phyloP scores from a whole-genome alignment of 2,888 invertebrate genomes.

The Xestobium rufovillosum region DNA sequence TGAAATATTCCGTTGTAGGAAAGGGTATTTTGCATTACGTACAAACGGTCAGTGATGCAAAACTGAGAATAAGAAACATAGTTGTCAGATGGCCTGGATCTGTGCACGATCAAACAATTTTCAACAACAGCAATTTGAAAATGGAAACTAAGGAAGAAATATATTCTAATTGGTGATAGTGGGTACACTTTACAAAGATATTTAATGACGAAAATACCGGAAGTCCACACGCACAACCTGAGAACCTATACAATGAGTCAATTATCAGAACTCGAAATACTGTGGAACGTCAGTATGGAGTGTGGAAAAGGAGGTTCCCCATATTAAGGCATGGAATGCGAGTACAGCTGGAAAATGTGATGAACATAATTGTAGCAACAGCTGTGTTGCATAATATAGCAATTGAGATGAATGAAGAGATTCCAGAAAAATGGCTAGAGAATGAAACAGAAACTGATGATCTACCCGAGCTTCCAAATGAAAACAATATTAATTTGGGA shows the following conservation, averaged over 20 bases:
- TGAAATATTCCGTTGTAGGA: slow-evolving; percentile 25
- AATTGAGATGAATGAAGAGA: slow-evolving; percentile 7
- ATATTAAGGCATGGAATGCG: slow-evolving; percentile 8
- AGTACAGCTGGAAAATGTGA: not conserved
- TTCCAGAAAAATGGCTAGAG: not conserved
- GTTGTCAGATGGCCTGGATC: slow-evolving; percentile 25
- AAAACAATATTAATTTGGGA: not conserved
- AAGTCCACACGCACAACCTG: slow-evolving; percentile 19
- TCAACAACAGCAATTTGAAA: slow-evolving; percentile 24
- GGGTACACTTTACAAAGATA: slow-evolving; percentile 28
- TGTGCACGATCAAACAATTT: slow-evolving; percentile 28
- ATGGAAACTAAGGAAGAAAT: slow-evolving; percentile 25
- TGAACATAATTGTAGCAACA: slow-evolving; percentile 8
- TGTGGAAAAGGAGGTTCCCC: slow-evolving; percentile 24
- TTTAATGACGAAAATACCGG: slow-evolving; percentile 28
- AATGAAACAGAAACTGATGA: not conserved
- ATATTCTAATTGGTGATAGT: slow-evolving; percentile 32
- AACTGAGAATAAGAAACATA: slow-evolving; percentile 17
- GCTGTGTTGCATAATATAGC: slow-evolving; percentile 11
- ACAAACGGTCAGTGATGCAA: slow-evolving; percentile 25
- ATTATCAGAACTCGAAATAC: slow-evolving; percentile 10
- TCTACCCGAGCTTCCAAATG: not conserved
- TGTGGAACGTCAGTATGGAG: slow-evolving; percentile 22
- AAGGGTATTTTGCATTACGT: slow-evolving; percentile 29
- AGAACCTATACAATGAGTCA: slow-evolving; percentile 13